phyloP scores from a whole-genome alignment of 2,888 invertebrate species.

The Heliconius hortense region DNA sequence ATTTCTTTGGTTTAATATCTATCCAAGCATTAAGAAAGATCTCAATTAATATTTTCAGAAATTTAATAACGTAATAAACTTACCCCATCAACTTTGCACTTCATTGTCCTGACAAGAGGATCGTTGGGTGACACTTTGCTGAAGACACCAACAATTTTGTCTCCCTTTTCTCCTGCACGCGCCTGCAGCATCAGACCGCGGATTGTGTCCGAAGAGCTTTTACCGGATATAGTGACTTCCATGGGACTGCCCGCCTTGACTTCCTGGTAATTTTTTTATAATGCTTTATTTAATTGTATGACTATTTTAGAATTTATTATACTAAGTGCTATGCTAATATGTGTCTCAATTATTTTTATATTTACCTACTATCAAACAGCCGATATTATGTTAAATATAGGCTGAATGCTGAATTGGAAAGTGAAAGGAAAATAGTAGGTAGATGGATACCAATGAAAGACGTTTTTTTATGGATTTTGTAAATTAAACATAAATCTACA shows the following conservation, averaged over 20 bases:
- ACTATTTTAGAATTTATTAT: no score
- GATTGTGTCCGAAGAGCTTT: conserved; percentile 74
- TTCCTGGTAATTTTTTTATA: conserved; percentile 46
- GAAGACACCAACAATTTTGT: conserved; percentile 84
- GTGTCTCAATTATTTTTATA: neutral
- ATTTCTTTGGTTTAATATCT: neutral
- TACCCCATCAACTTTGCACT: conserved; percentile 80
- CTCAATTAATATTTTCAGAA: neutral
- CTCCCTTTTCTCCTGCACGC: conserved; percentile 80
- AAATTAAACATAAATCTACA: neutral
- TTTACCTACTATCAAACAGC: neutral
- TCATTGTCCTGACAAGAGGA: conserved; percentile 74
- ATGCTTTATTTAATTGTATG: neutral
- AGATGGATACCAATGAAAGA: neutral
- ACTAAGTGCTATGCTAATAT: neutral
- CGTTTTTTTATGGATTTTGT: neutral
- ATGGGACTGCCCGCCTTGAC: conserved; percentile 71
- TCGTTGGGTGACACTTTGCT: conserved; percentile 72
- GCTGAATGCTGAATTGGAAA: neutral
- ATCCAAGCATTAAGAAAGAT: neutral
- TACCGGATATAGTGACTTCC: conserved; percentile 79
- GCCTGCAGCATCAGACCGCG: conserved; percentile 86
- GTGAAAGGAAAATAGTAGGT: conserved; percentile 10
- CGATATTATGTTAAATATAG: neutral
- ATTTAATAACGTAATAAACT: conserved; percentile 52